Base-by-base conservation (phyloP, 2,113 vertebrate genomes). In the Chelonoidis abingdonii region DNA sequence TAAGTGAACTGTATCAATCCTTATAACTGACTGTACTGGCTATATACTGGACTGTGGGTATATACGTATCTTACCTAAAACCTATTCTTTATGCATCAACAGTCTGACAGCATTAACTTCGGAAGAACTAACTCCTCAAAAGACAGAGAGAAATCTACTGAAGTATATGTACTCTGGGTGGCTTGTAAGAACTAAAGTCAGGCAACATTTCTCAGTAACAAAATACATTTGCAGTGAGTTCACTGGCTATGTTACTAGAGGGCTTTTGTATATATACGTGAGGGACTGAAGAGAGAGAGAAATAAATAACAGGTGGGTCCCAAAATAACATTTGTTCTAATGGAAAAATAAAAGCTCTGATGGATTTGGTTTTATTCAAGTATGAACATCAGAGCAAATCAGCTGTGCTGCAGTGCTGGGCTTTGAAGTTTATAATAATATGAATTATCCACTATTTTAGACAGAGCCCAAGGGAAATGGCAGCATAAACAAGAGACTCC, bases 401-500 rank as follows among this genome's bases (percentile, higher is more conserved):
- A 2, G 1, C 2, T 7, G 5, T 50, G 78, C 86, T 89, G 78
- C 31, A 86, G 59, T 50, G 54, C 10, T 80, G 95, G 79, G 21
- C 57, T 95, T 65, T 94, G 52, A 27, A 86, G 49, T 95, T 87
- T 87, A 44, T 1, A 0, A 31, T 95, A 75, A 54, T 86, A 56
- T 57, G 0, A 83, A 17, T 94, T 91, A 44, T 93, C 91, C 88
- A 21, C 41, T 96, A 31, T 95, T 98, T 97, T 96, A 99, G 98
- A 96, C 98, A 88, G 98, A 98, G 69, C 95, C 98, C 52, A 98
- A 98, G 87, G 98, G 98, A 97, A 99, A 99, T 3, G 98, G 98
- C 78, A 98, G 97, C 92, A 98, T 99, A 97, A 99, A 98, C 89
- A 98, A 98, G 83, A 98, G 89, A 89, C 98, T 98, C 49, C 97